Conservation (phyloP, 1,140 invertebrate species). For the Pemphigus obesinymphae region DNA sequence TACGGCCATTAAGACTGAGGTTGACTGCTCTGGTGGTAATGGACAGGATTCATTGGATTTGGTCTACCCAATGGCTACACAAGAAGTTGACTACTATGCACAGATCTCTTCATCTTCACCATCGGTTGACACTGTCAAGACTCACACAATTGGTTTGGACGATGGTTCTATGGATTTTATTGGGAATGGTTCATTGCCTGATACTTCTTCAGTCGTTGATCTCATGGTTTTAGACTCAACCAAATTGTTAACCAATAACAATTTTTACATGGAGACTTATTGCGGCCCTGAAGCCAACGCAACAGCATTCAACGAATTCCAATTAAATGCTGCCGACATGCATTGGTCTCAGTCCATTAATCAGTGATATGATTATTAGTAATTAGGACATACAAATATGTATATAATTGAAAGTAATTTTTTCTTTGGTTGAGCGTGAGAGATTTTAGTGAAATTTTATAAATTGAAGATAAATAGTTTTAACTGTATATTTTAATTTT, state of each 20-base stretch:
- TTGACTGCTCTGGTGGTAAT: not conserved
- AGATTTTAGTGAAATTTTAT: not conserved
- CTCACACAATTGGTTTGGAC: not conserved
- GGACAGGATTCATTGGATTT: not conserved
- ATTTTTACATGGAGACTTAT: not conserved
- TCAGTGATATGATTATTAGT: not conserved
- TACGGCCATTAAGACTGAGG: not conserved
- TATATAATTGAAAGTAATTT: not conserved
- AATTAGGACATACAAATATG: not conserved
- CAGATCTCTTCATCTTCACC: not conserved
- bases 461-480: not conserved
- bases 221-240: not conserved
- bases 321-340: not conserved
- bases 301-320: not conserved
- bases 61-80: not conserved
- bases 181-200: not conserved
- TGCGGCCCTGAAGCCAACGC: not conserved
- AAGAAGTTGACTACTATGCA: not conserved
- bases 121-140: not conserved
- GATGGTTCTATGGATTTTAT: not conserved
- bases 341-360: constrained; percentile 8
- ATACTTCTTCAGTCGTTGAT: not conserved
- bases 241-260: constrained; percentile 13
- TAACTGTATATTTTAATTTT: not conserved
- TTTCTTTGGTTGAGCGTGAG: not conserved